Conservation (phyloP, 2,113 vertebrate species). For the Melanostigma gelatinosum region DNA sequence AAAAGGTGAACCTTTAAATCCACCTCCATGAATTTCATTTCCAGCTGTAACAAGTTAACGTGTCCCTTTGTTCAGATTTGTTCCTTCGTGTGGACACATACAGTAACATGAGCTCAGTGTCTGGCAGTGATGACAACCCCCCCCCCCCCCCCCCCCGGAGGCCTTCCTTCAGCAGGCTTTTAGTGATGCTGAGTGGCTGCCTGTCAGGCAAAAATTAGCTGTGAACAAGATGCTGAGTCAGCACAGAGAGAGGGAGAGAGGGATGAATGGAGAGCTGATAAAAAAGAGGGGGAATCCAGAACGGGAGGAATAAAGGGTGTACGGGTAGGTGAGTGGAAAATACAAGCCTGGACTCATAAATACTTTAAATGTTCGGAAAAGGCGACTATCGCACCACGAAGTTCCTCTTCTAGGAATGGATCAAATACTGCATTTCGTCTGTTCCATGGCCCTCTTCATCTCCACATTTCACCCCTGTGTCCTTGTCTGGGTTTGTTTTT, state of each 20-base stretch:
- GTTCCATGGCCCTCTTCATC: neutral
- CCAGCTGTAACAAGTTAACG: neutral
- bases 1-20: neutral
- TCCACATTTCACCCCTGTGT: neutral
- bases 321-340: slow-evolving; percentile 16
- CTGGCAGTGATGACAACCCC: slow-evolving; percentile 22
- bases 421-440: neutral
- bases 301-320: neutral
- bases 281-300: neutral
- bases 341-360: slow-evolving; percentile 25
- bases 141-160: slow-evolving; percentile 3
- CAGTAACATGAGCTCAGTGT: slow-evolving; percentile 37
- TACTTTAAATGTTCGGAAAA: slow-evolving; percentile 1
- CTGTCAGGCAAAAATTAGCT: slow-evolving; percentile 7
- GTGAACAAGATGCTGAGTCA: slow-evolving; percentile 60
- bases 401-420: slow-evolving; percentile 23
- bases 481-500: slow-evolving; percentile 13
- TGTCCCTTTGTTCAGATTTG: slow-evolving; percentile 19
- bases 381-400: neutral
- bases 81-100: neutral
- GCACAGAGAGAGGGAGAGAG: slow-evolving; percentile 1
- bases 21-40: neutral
- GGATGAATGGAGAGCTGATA: slow-evolving; percentile 12
- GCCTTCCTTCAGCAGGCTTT: slow-evolving; percentile 24
- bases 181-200: slow-evolving; percentile 16